Evolutionary conservation across 2,113 vertebrate genomes (phyloP), one percentile per base, ranked within the genome.

Genomic region (Danionella cerebrum): DNA sequence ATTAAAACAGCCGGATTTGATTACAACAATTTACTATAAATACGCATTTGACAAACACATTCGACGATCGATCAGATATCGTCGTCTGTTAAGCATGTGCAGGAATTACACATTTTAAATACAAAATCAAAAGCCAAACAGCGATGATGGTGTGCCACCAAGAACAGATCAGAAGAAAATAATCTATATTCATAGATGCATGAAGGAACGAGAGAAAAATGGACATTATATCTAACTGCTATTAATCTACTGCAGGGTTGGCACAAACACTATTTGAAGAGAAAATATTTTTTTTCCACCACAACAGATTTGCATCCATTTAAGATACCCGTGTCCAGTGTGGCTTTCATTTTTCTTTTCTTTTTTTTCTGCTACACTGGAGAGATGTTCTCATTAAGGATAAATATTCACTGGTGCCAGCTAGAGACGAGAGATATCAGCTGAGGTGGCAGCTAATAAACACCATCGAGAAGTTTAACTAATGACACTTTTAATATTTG

Each of bases 311-410:
- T 48, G 59, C 12, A 35, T 63, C 16, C 18, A 35, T 42, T 63
- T 60, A 42, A 42, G 45, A 63, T 47, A 55, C 22, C 22, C 55
- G 59, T n/a, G 18, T 24, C 18, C 18, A 48, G 18, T 22, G 18
- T 10, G 16, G 14, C 3, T 48, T 47, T 24, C 1, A 8, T 24
- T 63, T 33, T 47, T 47, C 6, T 12, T 13, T 16, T 22, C 6
- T 14, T 63, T 47, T n/a, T n/a, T n/a, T 64, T 48, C 29, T 11
- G 9, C 29, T 36, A 64, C 27, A 48, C 44, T 22, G 29, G 19
- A 50, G 27, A 64, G 29, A 64, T 11, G 22, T 14, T 35, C 59
- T 64, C 59, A 64, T 64, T 64, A 64, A 24, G 18, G 29, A 64
- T 64, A 64, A 48, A 64, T 36, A 8, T 33, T 13, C 1, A 19